A percentile compares a stretch with the other conserved stretches of the same genome.
These are phyloP conservation scores for Esperia sulphurella DNA, from an alignment of 2,888 invertebrate genomes.

Conservation along the genomic window DNA sequence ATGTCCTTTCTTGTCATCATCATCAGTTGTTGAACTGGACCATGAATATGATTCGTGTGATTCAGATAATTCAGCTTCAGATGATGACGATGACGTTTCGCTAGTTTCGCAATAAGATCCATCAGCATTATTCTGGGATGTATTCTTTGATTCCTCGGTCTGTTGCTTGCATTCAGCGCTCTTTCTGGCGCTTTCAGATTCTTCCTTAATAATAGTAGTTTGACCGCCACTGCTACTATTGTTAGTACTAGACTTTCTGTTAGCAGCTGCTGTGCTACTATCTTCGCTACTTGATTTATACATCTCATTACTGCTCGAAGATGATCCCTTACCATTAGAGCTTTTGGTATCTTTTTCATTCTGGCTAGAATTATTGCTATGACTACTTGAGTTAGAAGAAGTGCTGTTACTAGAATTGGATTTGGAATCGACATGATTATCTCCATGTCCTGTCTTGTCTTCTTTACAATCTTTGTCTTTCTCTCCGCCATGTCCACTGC, in stretches of 20 bases:
- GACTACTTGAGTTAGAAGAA: too few species aligned
- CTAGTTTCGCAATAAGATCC: not conserved
- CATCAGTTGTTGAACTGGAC: not conserved
- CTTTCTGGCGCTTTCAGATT: too few species aligned
- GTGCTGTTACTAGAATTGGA: too few species aligned
- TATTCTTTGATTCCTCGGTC: too few species aligned
- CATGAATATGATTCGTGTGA: not conserved
- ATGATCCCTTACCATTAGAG: too few species aligned
- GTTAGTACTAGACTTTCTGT: too few species aligned
- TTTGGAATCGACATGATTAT: too few species aligned
- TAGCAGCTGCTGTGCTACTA: not conserved
- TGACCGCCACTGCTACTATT: too few species aligned
- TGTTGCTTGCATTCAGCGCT: too few species aligned
- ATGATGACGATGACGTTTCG: not conserved
- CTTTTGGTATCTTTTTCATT: too few species aligned
- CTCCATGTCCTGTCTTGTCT: not conserved
- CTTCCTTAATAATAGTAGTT: too few species aligned
- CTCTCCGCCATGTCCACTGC: not conserved
- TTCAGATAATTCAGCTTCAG: not conserved
- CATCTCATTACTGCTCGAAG: not conserved
- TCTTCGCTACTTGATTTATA: not conserved
- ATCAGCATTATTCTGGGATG: not conserved
- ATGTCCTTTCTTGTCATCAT: too few species aligned
- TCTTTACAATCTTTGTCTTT: not conserved
- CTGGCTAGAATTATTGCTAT: not conserved